Evolutionary conservation across 23 tunicate species (phyloP).

Genomic region (Botrylloides violaceus): DNA sequence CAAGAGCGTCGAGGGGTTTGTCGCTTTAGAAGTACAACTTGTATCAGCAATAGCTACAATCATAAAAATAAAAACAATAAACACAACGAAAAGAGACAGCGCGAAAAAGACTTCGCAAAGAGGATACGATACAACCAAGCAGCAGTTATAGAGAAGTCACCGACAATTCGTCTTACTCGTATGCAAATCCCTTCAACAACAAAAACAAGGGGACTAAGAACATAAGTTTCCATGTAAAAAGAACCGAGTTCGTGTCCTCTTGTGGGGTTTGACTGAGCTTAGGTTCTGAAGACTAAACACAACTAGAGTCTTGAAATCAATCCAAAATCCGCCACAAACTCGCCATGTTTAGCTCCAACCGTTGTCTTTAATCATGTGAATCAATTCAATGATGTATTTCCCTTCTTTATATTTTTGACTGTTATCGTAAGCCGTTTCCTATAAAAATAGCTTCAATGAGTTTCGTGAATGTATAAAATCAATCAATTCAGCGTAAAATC

Average conservation of each 20-base stretch:
- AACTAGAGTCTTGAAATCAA: neutral
- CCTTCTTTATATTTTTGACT: slow-evolving; percentile 98
- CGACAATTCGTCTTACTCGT: neutral
- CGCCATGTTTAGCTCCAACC: slow-evolving; percentile 72
- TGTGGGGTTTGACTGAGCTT: too few species aligned
- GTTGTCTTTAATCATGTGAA: slow-evolving; percentile 96
- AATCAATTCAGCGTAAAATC: too few species aligned
- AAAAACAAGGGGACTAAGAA: neutral
- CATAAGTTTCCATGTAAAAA: neutral
- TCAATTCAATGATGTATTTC: slow-evolving; percentile 88
- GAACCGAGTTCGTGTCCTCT: too few species aligned
- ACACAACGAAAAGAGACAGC: neutral
- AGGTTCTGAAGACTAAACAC: too few species aligned
- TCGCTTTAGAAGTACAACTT: too few species aligned
- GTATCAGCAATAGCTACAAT: too few species aligned
- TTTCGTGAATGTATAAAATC: too few species aligned
- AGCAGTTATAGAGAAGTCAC: neutral
- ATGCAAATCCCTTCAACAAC: neutral
- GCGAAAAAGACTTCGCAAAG: neutral
- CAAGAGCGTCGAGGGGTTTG: neutral
- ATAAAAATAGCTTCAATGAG: neutral
- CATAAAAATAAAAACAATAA: too few species aligned
- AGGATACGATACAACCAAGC: neutral
- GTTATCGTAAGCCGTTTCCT: slow-evolving; percentile 83
- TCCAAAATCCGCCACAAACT: neutral